Evolutionary conservation across 2,113 vertebrate genomes (phyloP).

Genomic region (Ceyx margarethae): DNA sequence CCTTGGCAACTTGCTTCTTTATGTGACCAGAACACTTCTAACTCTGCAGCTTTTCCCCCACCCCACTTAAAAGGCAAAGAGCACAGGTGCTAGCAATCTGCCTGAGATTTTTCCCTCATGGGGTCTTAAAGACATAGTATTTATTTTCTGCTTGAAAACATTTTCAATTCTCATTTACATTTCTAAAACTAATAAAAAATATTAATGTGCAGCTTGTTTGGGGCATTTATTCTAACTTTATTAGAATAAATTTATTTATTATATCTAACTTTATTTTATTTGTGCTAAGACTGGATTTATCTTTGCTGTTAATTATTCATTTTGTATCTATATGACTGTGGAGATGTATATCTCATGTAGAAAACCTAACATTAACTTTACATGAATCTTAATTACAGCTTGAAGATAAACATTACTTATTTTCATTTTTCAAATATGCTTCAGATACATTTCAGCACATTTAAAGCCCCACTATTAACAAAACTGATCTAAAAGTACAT

Average conservation of each 20-base stretch:
- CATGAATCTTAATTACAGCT: neutral
- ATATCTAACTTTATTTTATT: neutral
- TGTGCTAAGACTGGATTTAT: neutral
- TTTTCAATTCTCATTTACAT: neutral
- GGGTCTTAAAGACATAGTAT: neutral
- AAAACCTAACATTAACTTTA: slow-evolving; percentile 2
- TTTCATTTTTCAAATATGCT: neutral
- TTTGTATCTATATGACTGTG: neutral
- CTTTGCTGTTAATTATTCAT: neutral
- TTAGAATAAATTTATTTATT: neutral
- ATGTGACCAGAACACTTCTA: rapidly evolving
- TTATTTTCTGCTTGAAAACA: neutral
- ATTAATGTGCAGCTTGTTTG: neutral
- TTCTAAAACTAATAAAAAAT: neutral
- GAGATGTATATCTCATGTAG: neutral
- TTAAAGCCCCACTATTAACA: neutral
- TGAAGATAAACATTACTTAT: slow-evolving; percentile 1
- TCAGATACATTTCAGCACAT: neutral
- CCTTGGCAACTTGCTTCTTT: neutral
- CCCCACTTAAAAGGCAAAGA: neutral
- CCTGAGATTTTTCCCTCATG: neutral
- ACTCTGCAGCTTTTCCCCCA: neutral
- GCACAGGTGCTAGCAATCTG: neutral
- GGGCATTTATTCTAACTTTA: neutral
- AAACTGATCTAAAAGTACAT: neutral